A percentile compares a stretch with the other conserved stretches of the same genome.
Evolutionary conservation across 2,113 vertebrate species (phyloP).

Genomic region (Aegotheles bennettii): DNA sequence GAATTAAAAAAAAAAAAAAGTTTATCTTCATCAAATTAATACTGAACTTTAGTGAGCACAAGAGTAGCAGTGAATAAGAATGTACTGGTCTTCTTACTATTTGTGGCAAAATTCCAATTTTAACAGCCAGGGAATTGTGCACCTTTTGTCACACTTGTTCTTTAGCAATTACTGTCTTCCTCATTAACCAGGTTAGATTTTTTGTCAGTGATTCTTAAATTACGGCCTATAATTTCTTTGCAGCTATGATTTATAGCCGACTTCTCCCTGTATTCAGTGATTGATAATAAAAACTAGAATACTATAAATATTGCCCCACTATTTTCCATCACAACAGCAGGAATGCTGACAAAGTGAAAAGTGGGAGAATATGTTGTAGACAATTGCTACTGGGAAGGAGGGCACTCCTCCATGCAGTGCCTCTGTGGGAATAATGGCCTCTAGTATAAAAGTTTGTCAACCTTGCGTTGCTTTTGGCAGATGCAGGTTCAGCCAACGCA

Average conservation of each 20-base stretch:
- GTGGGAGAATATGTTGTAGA: background rate
- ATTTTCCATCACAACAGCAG: background rate
- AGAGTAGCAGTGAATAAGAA: background rate
- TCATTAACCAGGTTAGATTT: background rate
- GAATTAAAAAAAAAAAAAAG: background rate
- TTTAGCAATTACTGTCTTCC: background rate
- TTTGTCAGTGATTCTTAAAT: background rate
- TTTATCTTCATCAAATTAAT: background rate
- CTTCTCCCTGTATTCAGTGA: background rate
- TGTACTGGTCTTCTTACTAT: background rate
- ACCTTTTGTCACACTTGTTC: background rate
- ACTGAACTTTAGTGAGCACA: background rate
- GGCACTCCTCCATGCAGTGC: background rate
- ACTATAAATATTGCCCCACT: background rate
- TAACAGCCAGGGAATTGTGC: background rate
- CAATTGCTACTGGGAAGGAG: background rate
- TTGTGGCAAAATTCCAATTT: background rate
- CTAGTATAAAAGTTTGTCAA: background rate
- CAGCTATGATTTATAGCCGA: background rate
- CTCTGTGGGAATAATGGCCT: background rate
- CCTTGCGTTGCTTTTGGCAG: background rate
- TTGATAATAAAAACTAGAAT: background rate
- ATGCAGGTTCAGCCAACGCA: background rate
- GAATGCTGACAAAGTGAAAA: background rate
- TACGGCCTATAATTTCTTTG: background rate